A percentile compares a stretch with the other conserved stretches of the same genome.
phyloP scores from a whole-genome alignment of 2,113 vertebrate species.

The Polypterus senegalus region DNA sequence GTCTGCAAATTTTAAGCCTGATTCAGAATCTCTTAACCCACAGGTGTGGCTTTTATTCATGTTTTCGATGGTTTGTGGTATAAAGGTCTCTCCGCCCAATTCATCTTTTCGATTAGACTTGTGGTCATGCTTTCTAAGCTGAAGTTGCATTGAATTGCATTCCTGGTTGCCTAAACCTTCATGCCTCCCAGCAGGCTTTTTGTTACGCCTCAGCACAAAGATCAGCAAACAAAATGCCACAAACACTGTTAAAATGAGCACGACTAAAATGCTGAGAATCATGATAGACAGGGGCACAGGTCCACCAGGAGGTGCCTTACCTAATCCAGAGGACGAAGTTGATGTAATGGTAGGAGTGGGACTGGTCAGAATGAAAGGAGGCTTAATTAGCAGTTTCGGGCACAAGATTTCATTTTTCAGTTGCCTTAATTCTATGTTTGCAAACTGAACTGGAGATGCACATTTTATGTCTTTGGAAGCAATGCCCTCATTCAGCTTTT shows the following conservation, averaged over 20 bases:
- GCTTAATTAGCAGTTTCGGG: slow-evolving; percentile 79
- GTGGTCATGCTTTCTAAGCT: slow-evolving; percentile 75
- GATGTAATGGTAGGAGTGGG: slow-evolving; percentile 59
- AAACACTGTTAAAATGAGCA: slow-evolving; percentile 92
- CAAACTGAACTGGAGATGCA: slow-evolving; percentile 84
- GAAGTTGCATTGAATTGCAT: slow-evolving; percentile 80
- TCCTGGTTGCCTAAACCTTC: slow-evolving; percentile 82
- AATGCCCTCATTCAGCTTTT: slow-evolving; percentile 79
- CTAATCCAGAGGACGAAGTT: slow-evolving; percentile 66
- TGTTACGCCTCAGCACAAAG: slow-evolving; percentile 88
- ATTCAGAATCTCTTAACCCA: slow-evolving; percentile 77
- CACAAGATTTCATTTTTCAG: slow-evolving; percentile 93
- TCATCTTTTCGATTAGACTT: slow-evolving; percentile 78
- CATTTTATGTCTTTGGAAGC: slow-evolving; percentile 85
- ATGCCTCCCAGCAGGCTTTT: slow-evolving; percentile 74
- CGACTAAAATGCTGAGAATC: slow-evolving; percentile 91
- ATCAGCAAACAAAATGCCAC: slow-evolving; percentile 94
- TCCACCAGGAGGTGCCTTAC: slow-evolving; percentile 79
- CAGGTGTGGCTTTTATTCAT: slow-evolving; percentile 92
- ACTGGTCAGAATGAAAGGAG: slow-evolving; percentile 69
- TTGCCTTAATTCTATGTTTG: slow-evolving; percentile 80
- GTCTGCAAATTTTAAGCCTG: slow-evolving; percentile 76
- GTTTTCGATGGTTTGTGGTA: slow-evolving; percentile 94
- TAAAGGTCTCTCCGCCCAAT: slow-evolving; percentile 78
- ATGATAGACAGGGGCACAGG: slow-evolving; percentile 92